These are phyloP conservation scores for Phthorimaea operculella DNA, from an alignment of 1,140 invertebrate species.

Conservation along the genomic window DNA sequence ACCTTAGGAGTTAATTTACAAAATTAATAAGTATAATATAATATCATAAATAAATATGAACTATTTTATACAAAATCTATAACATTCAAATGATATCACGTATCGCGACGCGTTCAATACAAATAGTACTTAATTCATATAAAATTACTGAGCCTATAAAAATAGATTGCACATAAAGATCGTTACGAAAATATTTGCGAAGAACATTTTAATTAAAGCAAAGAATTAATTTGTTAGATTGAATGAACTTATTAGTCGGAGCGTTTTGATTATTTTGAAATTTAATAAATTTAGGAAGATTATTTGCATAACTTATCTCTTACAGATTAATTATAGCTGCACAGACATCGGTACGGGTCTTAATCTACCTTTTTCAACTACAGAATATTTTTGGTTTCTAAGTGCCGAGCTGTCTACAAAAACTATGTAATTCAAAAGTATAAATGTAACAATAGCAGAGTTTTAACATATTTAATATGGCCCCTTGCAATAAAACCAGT, in stretches of 20 bases:
- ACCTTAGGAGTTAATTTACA: constrained; percentile 53
- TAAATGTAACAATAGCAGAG: constrained; percentile 15
- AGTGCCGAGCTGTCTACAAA: too few species aligned
- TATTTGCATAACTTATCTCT: too few species aligned
- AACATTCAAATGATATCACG: constrained; percentile 61
- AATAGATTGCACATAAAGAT: constrained; percentile 61
- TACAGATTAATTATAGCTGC: too few species aligned
- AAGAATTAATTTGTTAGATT: constrained; percentile 9
- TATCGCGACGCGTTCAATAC: constrained; percentile 11
- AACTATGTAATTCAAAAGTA: too few species aligned
- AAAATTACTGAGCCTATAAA: constrained; percentile 60
- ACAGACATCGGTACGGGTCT: too few species aligned
- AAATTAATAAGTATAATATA: constrained; percentile 62
- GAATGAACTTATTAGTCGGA: too few species aligned
- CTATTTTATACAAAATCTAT: constrained; percentile 62
- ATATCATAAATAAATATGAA: constrained; percentile 50
- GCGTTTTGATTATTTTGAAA: too few species aligned
- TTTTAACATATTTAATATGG: constrained; percentile 32
- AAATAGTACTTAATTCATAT: constrained; percentile 27
- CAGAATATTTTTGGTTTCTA: too few species aligned
- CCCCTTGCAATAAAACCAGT: constrained; percentile 49
- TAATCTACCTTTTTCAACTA: too few species aligned
- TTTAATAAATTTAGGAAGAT: too few species aligned
- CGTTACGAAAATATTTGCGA: constrained; percentile 57
- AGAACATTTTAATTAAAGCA: constrained; percentile 40